Evolutionary conservation across 2,888 invertebrate species (phyloP), one percentile per base, ranked within the genome.

Genomic region (Orthosia gracilis): DNA sequence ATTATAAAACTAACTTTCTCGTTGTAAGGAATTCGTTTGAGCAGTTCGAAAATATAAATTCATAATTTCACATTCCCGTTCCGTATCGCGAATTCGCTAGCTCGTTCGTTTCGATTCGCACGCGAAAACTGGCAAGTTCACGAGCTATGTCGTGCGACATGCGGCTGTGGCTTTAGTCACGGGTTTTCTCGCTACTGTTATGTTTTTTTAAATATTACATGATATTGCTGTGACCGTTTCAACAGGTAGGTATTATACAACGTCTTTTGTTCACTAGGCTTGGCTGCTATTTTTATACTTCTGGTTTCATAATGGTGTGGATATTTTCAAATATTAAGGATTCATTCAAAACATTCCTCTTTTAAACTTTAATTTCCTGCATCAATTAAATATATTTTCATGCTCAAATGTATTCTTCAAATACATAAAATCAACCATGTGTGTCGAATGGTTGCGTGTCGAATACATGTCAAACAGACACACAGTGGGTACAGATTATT

Each of bases 91-190:
- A 47, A 59, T 58, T 58, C 68, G 67, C 45, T 15, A 59, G 66
- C 52, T 73, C 74, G 40, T 40, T 7, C 21, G 72, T 78, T 78
- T 68, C 49, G 79, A 74, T 69, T 61, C 52, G 77, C 87, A 86
- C 86, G 86, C 86, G 63, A 83, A 72, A 80, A 58, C 74, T 72
- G 65, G 78, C 83, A 88, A 90, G 90, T 91, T 91, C 90, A 90
- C 80, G 86, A 87, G 84, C 87, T 83, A 76, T 82, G 69, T 69
- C 77, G 78, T 78, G 78, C 85, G 66, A 80, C 75, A 79, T 73
- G 80, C 80, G 74, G n/a, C 62, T 45, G 59, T 21, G 23, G 0
- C 47, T 76, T 71, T 72, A 52, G 66, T 72, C 72, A 78, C 78
- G 69, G 72, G 72, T 49, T 78, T 26, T 17, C 31, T 55, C 12